phyloP scores from a whole-genome alignment of 2,888 invertebrate genomes.

The Hyppa rectilinea region DNA sequence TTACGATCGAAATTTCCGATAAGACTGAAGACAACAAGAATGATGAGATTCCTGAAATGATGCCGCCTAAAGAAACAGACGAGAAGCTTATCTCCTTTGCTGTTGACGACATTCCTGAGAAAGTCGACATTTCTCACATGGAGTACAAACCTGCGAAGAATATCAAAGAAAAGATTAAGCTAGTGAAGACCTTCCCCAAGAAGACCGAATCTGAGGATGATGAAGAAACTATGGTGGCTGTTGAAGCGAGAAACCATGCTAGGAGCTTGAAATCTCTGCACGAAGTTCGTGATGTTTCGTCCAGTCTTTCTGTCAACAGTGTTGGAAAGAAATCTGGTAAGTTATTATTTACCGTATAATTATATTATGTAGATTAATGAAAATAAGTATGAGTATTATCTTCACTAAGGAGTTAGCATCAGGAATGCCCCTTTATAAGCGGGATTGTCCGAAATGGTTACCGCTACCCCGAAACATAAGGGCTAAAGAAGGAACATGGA shows the following conservation, averaged over 20 bases:
- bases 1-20: slow-evolving; percentile 78
- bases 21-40: slow-evolving; percentile 77
- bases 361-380: no score
- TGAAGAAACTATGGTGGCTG: slow-evolving; percentile 91
- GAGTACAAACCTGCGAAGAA: slow-evolving; percentile 87
- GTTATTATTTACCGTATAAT: no score
- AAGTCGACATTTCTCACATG: slow-evolving; percentile 79
- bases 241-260: slow-evolving; percentile 89
- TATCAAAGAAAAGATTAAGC: slow-evolving; percentile 89
- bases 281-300: slow-evolving; percentile 89
- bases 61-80: slow-evolving; percentile 85
- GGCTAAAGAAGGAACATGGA: no score
- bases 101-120: slow-evolving; percentile 87
- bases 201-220: slow-evolving; percentile 88
- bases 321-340: slow-evolving; percentile 90
- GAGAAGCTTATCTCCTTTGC: slow-evolving; percentile 90
- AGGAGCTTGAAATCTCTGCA: slow-evolving; percentile 83
- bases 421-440: no score
- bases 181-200: slow-evolving; percentile 88
- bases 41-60: slow-evolving; percentile 79
- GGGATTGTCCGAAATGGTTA: no score
- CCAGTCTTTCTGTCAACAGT: slow-evolving; percentile 91
- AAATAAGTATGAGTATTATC: no score
- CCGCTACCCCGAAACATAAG: no score
- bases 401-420: no score